These are phyloP conservation scores for Lutraria rhynchaena DNA, from an alignment of 1,140 invertebrate genomes.

Conservation along the genomic window DNA sequence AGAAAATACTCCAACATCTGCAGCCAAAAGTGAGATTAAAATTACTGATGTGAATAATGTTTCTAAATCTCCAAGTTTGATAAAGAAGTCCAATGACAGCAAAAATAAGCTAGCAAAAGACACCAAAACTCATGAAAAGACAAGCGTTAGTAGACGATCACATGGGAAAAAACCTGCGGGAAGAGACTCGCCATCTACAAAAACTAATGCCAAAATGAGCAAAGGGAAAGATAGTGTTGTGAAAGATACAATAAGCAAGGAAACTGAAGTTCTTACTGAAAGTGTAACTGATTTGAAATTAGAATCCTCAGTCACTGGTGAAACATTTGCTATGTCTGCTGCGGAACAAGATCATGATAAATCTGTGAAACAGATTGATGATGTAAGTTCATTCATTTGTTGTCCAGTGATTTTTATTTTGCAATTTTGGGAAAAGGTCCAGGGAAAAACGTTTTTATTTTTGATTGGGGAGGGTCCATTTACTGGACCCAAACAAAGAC, in stretches of 20 bases:
- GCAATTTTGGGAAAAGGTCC: no score
- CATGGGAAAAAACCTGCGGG: not conserved
- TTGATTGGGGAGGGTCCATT: no score
- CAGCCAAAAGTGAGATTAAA: constrained; percentile 13
- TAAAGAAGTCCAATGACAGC: not conserved
- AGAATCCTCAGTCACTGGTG: no score
- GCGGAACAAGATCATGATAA: constrained; percentile 62
- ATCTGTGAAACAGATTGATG: constrained; percentile 65
- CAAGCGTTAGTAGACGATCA: not conserved
- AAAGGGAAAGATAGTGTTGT: not conserved
- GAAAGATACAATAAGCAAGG: not conserved
- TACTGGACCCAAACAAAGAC: no score
- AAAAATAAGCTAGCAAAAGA: not conserved
- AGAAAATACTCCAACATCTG: constrained; percentile 72
- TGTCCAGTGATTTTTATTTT: no score
- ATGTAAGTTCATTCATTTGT: constrained; percentile 64
- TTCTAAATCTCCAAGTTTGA: constrained; percentile 1
- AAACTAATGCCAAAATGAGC: not conserved
- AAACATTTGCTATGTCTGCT: not conserved
- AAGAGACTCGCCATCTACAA: not conserved
- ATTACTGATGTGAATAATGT: not conserved
- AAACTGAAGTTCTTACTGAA: not conserved
- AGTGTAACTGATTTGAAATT: not conserved
- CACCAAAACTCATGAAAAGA: not conserved
- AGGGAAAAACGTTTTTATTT: no score